phyloP scores from a whole-genome alignment of 1,140 invertebrate species.

The Ladona fulva region DNA sequence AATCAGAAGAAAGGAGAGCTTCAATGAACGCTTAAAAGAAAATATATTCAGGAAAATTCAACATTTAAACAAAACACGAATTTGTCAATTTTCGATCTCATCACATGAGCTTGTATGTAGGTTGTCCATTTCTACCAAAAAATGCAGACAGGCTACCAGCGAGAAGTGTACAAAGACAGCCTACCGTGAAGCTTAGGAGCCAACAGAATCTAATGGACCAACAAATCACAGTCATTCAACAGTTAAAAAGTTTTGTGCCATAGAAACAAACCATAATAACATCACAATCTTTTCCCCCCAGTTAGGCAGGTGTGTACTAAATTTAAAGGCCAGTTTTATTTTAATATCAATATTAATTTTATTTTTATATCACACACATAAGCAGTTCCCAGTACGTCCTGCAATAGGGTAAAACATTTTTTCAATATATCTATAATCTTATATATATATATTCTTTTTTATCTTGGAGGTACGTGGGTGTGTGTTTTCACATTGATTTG shows the following conservation, averaged over 20 bases:
- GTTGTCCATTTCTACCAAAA: background rate
- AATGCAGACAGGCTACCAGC: background rate
- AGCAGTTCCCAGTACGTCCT: slow-evolving; percentile 2
- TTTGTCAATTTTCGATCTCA: too few species aligned
- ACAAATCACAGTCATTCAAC: slow-evolving; percentile 9
- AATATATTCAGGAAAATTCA: too few species aligned
- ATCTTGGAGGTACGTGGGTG: background rate
- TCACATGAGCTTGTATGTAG: too few species aligned
- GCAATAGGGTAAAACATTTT: slow-evolving; percentile 8
- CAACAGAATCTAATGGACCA: slow-evolving; percentile 1
- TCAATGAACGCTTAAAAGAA: too few species aligned
- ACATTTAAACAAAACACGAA: too few species aligned
- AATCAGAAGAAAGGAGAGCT: too few species aligned
- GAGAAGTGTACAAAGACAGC: background rate
- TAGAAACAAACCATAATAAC: slow-evolving; percentile 10
- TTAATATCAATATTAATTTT: slow-evolving; percentile 5
- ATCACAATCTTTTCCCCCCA: slow-evolving; percentile 8
- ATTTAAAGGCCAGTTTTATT: background rate
- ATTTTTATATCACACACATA: background rate
- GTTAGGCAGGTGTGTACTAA: slow-evolving; percentile 4
- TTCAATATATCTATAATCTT: slow-evolving; percentile 1
- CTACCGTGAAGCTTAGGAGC: background rate
- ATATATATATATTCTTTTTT: background rate
- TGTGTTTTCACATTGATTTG: background rate
- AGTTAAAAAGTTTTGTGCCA: slow-evolving; percentile 8